These are phyloP conservation scores for Sphaerophoria rueppellii DNA, from an alignment of 2,888 invertebrate genomes.

Conservation along the genomic window DNA sequence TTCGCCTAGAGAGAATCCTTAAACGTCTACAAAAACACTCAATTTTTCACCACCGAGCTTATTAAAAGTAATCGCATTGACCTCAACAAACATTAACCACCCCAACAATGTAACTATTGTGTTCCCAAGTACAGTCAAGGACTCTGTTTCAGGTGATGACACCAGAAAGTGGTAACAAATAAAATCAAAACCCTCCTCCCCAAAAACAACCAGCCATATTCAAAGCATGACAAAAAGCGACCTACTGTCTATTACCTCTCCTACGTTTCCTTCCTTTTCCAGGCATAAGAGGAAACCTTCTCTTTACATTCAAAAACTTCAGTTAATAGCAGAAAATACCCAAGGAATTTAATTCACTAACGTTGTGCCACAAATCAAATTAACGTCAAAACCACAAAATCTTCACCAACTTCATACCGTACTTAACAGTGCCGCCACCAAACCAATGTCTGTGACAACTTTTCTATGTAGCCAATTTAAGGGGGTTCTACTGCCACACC, in stretches of 20 bases:
- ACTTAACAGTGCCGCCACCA: background rate
- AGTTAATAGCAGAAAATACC: background rate
- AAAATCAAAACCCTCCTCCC: background rate
- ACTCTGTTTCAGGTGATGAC: background rate
- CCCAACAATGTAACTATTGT: slow-evolving; percentile 7
- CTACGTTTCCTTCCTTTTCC: slow-evolving; percentile 3
- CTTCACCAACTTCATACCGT: background rate
- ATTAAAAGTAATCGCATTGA: slow-evolving; percentile 57
- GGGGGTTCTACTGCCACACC: background rate
- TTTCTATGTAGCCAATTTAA: slow-evolving; percentile 24
- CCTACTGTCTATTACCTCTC: slow-evolving; percentile 39
- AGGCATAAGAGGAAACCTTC: background rate
- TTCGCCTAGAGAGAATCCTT: too few relatives aligned
- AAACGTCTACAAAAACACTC: background rate
- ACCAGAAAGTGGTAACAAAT: slow-evolving; percentile 2
- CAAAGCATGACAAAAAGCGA: background rate
- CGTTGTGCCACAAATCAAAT: slow-evolving; percentile 50
- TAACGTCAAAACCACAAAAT: slow-evolving; percentile 38
- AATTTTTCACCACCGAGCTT: slow-evolving; percentile 32
- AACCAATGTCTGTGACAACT: slow-evolving; percentile 19
- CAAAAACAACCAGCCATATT: background rate
- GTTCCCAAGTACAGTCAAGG: background rate
- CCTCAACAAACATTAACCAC: slow-evolving; percentile 19
- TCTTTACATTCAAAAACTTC: background rate
- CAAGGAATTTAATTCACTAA: slow-evolving; percentile 26